Base-by-base conservation (phyloP, 1,140 invertebrate species). In the Brachionus asplanchnoidis region DNA sequence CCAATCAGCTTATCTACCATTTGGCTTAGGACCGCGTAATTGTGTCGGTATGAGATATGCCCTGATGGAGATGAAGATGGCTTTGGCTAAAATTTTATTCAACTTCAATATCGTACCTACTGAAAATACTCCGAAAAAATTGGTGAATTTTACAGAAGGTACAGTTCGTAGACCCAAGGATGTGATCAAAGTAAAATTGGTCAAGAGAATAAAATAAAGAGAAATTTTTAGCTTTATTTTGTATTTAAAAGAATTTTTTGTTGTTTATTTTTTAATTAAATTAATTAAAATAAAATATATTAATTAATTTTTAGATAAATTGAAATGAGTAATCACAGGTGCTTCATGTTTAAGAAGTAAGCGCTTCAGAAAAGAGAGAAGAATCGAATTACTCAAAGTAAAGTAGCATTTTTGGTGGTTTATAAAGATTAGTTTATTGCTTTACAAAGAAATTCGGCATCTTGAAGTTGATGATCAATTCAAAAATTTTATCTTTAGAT, bases 31-130 rank as follows among this genome's bases (percentile, higher is more conserved):
- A 11, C 91, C 91, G 3, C 85, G 91, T 26, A 89, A 89, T 86
- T 92, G 92, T 85, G 88, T 92, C 23, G 93, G 79, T 2, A 82
- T 82, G 79, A 90, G 93, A 36, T 93, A 94, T 75, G 93, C 93
- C 1, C 82, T 92, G 6, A 86, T 94, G 83, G 92, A 93, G 87
- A 91, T 92, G 0, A 94, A 94, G 89, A 86, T 93, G 70, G 92
- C 93, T 1, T 42, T 91, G 9, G 88, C 88, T 17, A 68, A 84
- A 28, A 60, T 91, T 1, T 36, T 91, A 23, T 85, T 86, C 50
- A 87, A 86, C 36, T 88, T 88, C 12, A 17, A n/a, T 85, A 85
- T 89, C 86, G 85, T 86, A 26, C 32, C 53, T 42, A 65, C 36
- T 44, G 79, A 65, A 12, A 82, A 40, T 40, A 82, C 79, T 2